Evolutionary conservation across 2,113 vertebrate species (phyloP).

Genomic region (Lampris megalopsis): DNA sequence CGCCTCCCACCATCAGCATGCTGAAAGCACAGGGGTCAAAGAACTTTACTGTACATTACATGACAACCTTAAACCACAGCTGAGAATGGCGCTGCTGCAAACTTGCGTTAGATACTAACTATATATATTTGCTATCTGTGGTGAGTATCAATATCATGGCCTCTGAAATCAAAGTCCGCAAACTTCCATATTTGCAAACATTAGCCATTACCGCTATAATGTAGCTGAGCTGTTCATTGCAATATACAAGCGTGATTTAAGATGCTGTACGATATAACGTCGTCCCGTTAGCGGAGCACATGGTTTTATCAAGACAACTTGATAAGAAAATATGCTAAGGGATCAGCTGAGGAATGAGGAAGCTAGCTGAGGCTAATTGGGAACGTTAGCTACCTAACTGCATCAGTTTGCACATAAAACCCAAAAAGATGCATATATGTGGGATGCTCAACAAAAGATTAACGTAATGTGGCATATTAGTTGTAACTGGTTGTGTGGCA

Average conservation of each 20-base stretch:
- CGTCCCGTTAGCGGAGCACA: not conserved
- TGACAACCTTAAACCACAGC: slow-evolving; percentile 45
- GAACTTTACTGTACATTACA: slow-evolving; percentile 2
- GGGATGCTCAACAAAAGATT: not conserved
- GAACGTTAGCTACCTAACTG: slow-evolving; percentile 32
- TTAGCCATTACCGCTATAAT: not conserved
- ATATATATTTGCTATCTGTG: not conserved
- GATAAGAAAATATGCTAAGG: slow-evolving; percentile 2
- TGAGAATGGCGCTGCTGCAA: too few species aligned
- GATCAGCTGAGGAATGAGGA: slow-evolving; percentile 45
- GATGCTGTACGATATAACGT: too few species aligned
- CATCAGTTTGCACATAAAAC: not conserved
- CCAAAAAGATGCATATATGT: fast-evolving
- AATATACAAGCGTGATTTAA: not conserved
- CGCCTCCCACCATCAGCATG: slow-evolving; percentile 86
- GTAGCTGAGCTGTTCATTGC: not conserved
- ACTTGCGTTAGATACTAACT: not conserved
- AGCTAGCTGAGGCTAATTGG: slow-evolving; percentile 40
- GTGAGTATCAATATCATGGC: not conserved
- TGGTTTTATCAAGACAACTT: slow-evolving; percentile 17
- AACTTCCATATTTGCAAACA: not conserved
- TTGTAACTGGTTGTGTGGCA: too few species aligned
- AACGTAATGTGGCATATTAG: fast-evolving
- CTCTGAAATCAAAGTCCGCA: not conserved
- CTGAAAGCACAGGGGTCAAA: slow-evolving; percentile 66